A percentile compares a stretch with the other conserved stretches of the same genome.
These are phyloP conservation scores for Cromileptes altivelis DNA, from an alignment of 2,113 vertebrate genomes.

Conservation along the genomic window DNA sequence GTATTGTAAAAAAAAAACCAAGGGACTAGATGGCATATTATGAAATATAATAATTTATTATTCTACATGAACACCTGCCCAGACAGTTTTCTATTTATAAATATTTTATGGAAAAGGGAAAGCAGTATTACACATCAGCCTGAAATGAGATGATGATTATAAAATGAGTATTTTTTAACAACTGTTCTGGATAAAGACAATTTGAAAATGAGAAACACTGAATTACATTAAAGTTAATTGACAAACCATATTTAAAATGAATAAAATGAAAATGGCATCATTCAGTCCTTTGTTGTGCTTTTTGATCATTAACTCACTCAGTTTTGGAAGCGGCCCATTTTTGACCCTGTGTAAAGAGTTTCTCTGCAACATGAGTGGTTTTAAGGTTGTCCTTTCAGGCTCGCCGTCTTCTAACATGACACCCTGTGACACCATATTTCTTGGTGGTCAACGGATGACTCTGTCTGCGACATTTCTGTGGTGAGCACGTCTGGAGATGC, in stretches of 20 bases:
- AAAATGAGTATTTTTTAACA: not conserved
- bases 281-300: not conserved
- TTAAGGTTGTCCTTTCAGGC: not conserved
- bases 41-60: not conserved
- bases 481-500: conserved; percentile 36
- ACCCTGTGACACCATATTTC: conserved; percentile 30
- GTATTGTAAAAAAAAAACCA: not conserved
- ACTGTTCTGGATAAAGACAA: not conserved
- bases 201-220: not conserved
- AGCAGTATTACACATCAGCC: not conserved
- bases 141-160: not conserved
- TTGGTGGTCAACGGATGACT: conserved; percentile 35
- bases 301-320: not conserved
- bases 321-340: not conserved
- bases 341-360: not conserved
- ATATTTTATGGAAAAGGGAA: not conserved
- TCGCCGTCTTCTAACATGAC: conserved; percentile 17
- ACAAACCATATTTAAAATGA: not conserved
- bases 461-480: conserved; percentile 34
- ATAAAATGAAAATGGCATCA: not conserved
- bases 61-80: not conserved
- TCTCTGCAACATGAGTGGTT: conserved; percentile 10
- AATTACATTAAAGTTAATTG: not conserved
- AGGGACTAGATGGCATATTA: not conserved
- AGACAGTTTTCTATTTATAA: not conserved